phyloP scores from a whole-genome alignment of 2,113 vertebrate species.

The Rhinolophus sinicus region DNA sequence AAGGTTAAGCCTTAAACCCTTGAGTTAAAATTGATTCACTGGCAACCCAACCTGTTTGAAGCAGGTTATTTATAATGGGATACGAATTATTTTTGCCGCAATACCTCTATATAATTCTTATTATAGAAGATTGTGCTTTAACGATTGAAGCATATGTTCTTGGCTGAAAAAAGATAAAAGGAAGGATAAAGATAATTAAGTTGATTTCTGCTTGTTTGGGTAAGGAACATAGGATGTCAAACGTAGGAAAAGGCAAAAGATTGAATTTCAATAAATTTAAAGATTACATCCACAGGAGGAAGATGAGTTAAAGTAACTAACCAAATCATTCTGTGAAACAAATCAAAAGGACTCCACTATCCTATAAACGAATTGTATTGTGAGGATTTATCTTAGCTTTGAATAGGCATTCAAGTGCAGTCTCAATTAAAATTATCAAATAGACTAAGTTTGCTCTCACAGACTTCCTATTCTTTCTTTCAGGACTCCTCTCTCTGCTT shows the following conservation, averaged over 20 bases:
- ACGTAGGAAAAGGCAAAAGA: not conserved
- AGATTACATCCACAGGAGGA: not conserved
- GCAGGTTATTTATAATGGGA: not conserved
- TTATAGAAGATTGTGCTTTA: not conserved
- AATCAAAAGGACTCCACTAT: not conserved
- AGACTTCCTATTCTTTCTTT: not conserved
- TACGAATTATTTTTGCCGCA: not conserved
- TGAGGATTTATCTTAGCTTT: not conserved
- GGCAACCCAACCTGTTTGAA: not conserved
- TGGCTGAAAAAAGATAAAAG: not conserved
- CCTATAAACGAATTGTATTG: not conserved
- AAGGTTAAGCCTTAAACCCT: not conserved
- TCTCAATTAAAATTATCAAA: not conserved
- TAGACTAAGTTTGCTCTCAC: not conserved
- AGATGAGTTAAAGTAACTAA: not conserved
- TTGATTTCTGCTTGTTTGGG: not conserved
- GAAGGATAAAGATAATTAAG: not conserved
- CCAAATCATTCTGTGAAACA: not conserved
- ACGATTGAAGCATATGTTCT: not conserved
- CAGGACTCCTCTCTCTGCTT: not conserved
- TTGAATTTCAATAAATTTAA: not conserved
- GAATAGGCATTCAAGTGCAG: not conserved
- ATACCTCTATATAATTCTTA: not conserved
- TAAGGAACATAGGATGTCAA: not conserved
- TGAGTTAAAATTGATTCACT: not conserved